Percentiles rank a stretch among this genome's conserved stretches.
Conservation (phyloP, 1,140 invertebrate species). For the Aphidius gifuensis region DNA sequence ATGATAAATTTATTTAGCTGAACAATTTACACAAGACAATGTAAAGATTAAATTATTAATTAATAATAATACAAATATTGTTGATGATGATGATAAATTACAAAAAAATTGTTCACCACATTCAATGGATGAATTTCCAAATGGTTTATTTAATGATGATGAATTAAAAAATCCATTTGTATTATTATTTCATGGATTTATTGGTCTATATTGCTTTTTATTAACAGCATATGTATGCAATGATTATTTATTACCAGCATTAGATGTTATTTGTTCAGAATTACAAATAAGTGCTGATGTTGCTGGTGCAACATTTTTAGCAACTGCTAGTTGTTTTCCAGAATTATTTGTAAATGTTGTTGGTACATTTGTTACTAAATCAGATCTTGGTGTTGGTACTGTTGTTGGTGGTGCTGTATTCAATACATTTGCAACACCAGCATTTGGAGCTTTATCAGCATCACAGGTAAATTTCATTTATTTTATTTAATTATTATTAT, state of each 20-base stretch:
- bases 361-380: slow-evolving; percentile 73
- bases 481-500: neutral
- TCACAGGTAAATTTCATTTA: slow-evolving; percentile 58
- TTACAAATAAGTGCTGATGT: slow-evolving; percentile 76
- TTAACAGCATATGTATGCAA: slow-evolving; percentile 80
- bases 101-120: slow-evolving; percentile 44
- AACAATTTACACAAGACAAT: neutral
- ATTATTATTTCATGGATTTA: slow-evolving; percentile 65
- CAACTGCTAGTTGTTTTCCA: slow-evolving; percentile 83
- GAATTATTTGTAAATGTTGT: slow-evolving; percentile 89
- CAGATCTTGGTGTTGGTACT: slow-evolving; percentile 80
- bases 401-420: slow-evolving; percentile 86
- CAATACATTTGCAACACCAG: slow-evolving; percentile 83
- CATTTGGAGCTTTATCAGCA: slow-evolving; percentile 76
- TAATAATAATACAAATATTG: slow-evolving; percentile 10
- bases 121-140: slow-evolving; percentile 59
- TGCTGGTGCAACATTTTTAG: slow-evolving; percentile 89
- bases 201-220: slow-evolving; percentile 76
- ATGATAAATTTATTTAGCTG: neutral
- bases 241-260: slow-evolving; percentile 79
- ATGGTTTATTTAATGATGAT: slow-evolving; percentile 59
- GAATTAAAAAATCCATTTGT: slow-evolving; percentile 68
- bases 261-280: slow-evolving; percentile 76
- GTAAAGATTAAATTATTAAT: neutral
- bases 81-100: neutral